Evolutionary conservation across 2,888 invertebrate genomes (phyloP).

Genomic region (Metalampra italica): DNA sequence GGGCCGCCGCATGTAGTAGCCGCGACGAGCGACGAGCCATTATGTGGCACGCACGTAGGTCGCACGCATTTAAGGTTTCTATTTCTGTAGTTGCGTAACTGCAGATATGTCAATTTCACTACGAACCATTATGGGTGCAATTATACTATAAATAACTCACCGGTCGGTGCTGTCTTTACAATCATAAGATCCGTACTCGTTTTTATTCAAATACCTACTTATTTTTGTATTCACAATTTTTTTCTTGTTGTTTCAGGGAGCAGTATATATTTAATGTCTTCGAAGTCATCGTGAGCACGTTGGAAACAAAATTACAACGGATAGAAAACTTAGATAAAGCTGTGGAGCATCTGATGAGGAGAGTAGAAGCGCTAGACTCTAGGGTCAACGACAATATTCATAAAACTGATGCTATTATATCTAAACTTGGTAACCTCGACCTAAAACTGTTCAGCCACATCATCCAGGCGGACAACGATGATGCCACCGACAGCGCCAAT

Average conservation of each 20-base stretch:
- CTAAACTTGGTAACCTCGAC: constrained; percentile 86
- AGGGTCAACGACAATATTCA: constrained; percentile 90
- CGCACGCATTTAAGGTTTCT: constrained; percentile 40
- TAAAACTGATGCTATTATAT: constrained; percentile 90
- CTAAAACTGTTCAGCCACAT: constrained; percentile 83
- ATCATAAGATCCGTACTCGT: neutral
- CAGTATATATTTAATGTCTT: constrained; percentile 93
- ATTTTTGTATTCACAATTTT: neutral
- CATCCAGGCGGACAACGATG: constrained; percentile 52
- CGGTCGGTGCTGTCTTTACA: too few relatives aligned
- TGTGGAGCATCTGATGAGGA: constrained; percentile 90
- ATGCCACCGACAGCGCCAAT: constrained; percentile 46
- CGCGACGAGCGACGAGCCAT: constrained; percentile 4
- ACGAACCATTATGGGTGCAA: constrained; percentile 11
- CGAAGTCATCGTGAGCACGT: constrained; percentile 92
- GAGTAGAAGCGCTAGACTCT: constrained; percentile 89
- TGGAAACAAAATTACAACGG: constrained; percentile 91
- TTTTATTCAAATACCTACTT: neutral
- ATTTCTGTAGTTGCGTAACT: constrained; percentile 40
- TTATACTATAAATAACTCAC: neutral
- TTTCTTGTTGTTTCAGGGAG: constrained; percentile 82
- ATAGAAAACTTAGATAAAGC: constrained; percentile 93
- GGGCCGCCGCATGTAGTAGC: too few relatives aligned
- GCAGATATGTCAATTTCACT: constrained; percentile 37
- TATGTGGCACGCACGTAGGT: constrained; percentile 33